These are phyloP conservation scores for Balearica regulorum DNA, from an alignment of 2,797 vertebrate species.

Conservation along the genomic window DNA sequence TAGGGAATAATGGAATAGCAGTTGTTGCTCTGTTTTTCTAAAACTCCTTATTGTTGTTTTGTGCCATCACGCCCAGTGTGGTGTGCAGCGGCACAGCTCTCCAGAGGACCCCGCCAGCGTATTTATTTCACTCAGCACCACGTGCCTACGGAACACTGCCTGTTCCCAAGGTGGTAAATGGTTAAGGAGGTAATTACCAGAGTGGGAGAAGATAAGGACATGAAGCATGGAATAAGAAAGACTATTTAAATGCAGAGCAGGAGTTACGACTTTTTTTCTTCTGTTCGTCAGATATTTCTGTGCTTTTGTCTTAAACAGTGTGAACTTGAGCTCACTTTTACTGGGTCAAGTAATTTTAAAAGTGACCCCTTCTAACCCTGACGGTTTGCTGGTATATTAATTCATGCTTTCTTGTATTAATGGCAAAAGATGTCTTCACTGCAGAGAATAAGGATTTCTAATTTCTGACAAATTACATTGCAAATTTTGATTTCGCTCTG, in stretches of 20 bases:
- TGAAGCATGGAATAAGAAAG: not conserved
- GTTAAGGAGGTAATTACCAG: not conserved
- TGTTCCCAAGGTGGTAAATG: not conserved
- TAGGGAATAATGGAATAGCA: not conserved
- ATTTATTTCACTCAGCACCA: not conserved
- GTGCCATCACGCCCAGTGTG: not conserved
- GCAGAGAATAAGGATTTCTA: not conserved
- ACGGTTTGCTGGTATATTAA: not conserved
- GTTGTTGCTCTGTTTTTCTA: not conserved
- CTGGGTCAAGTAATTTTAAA: not conserved
- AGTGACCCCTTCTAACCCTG: not conserved
- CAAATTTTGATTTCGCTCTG: not conserved
- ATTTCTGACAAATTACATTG: not conserved
- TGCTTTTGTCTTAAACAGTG: not conserved
- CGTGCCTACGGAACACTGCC: not conserved
- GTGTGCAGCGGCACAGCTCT: not conserved
- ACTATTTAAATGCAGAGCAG: not conserved
- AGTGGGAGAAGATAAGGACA: not conserved
- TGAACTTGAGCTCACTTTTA: not conserved
- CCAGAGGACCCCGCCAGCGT: not conserved
- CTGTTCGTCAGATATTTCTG: not conserved
- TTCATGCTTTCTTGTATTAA: not conserved
- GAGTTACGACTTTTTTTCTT: not conserved
- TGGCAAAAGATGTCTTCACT: not conserved
- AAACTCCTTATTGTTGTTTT: not conserved